phyloP scores from a whole-genome alignment of 1,140 invertebrate species.

The Zaprionus tsacasi region DNA sequence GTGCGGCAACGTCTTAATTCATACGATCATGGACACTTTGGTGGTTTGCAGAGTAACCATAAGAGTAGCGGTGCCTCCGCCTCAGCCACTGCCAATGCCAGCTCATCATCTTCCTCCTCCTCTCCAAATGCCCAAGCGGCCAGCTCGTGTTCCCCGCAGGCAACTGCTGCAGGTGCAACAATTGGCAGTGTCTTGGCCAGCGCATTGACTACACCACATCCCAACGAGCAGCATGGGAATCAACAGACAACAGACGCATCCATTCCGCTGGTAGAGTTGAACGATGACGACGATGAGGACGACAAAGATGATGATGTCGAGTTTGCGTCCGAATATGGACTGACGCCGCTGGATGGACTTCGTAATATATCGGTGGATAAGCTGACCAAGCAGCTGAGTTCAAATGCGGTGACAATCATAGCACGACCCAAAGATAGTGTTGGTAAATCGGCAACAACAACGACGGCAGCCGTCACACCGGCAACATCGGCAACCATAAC shows the following conservation, averaged over 20 bases:
- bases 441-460: conserved; percentile 12
- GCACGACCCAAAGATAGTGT: conserved; percentile 73
- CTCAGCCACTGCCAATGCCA: neutral
- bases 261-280: conserved; percentile 67
- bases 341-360: conserved; percentile 43
- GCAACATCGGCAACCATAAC: conserved; percentile 16
- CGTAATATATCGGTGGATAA: conserved; percentile 70
- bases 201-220: conserved; percentile 23
- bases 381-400: conserved; percentile 76
- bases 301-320: conserved; percentile 1
- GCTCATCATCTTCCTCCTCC: neutral
- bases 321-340: neutral
- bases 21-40: conserved; percentile 86
- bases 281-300: conserved; percentile 56
- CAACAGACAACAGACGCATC: conserved; percentile 21
- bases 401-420: conserved; percentile 79
- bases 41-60: conserved; percentile 41
- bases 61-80: neutral
- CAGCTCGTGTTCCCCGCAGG: conserved; percentile 10
- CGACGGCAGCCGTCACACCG: conserved; percentile 9
- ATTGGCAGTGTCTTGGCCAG: conserved; percentile 46
- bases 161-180: conserved; percentile 3
- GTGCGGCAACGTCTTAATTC: conserved; percentile 91
- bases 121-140: conserved; percentile 15
- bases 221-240: conserved; percentile 10